A percentile compares a stretch with the other conserved stretches of the same genome.
phyloP scores from a whole-genome alignment of 2,888 invertebrate genomes.

The Andrena dorsata region DNA sequence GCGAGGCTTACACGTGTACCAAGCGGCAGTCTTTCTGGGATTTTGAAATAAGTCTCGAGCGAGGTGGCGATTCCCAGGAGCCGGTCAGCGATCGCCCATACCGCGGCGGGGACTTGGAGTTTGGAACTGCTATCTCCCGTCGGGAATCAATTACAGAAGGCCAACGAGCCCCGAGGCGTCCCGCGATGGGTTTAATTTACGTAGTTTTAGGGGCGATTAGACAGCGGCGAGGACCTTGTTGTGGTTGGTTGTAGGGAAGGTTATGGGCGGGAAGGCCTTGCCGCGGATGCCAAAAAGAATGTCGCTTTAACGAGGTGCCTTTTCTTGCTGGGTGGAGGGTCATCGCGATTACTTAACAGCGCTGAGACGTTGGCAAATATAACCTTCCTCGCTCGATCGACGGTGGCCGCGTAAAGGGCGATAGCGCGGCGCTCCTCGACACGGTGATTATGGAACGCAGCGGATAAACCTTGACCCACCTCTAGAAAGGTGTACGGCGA shows the following conservation, averaged over 20 bases:
- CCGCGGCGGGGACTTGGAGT: neutral
- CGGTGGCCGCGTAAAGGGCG: slow-evolving; percentile 34
- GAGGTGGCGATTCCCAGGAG: neutral
- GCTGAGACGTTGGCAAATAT: slow-evolving; percentile 35
- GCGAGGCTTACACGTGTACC: neutral
- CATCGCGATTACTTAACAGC: slow-evolving; percentile 32
- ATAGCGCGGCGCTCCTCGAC: slow-evolving; percentile 13
- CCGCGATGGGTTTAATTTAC: neutral
- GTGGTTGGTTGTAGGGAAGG: slow-evolving; percentile 25
- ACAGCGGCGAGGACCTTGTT: slow-evolving; percentile 35
- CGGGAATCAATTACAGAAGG: neutral
- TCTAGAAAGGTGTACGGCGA: slow-evolving; percentile 26
- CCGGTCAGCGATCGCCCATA: too few species aligned
- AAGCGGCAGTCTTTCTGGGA: neutral
- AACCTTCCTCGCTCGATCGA: slow-evolving; percentile 16
- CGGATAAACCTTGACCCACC: slow-evolving; percentile 54
- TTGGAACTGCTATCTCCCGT: neutral
- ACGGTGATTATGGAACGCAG: slow-evolving; percentile 24
- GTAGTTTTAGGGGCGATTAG: slow-evolving; percentile 17
- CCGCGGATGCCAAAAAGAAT: neutral
- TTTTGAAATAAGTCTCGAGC: neutral
- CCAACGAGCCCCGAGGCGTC: neutral
- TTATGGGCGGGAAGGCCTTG: slow-evolving; percentile 36
- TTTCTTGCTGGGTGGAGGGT: slow-evolving; percentile 6
- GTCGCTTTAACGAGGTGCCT: slow-evolving; percentile 25